phyloP scores from a whole-genome alignment of 2,797 vertebrate species.

The Amblyopsis hoosieri region DNA sequence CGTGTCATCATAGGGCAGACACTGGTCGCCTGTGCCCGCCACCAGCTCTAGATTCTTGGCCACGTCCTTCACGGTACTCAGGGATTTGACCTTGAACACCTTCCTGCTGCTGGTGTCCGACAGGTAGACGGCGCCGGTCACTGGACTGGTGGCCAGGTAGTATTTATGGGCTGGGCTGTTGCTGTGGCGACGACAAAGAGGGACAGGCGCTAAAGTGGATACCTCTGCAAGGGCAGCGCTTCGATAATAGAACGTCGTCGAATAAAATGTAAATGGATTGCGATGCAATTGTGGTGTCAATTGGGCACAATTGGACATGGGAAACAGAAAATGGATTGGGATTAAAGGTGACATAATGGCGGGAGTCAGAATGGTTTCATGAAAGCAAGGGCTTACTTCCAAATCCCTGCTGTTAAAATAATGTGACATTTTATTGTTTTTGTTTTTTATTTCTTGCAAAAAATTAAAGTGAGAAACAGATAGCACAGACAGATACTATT shows the following conservation, averaged over 20 bases:
- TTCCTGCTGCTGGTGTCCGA: conserved; percentile 96
- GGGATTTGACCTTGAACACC: conserved; percentile 93
- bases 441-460: too few relatives aligned
- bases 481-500: too few relatives aligned
- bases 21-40: conserved; percentile 96
- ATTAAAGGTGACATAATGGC: too few relatives aligned
- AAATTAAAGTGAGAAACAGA: too few relatives aligned
- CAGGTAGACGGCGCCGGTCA: conserved; percentile 88
- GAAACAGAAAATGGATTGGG: too few relatives aligned
- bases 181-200: conserved; percentile 67
- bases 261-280: conserved; percentile 70
- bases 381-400: too few relatives aligned
- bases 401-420: too few relatives aligned
- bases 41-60: conserved; percentile 94
- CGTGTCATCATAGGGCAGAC: conserved; percentile 94
- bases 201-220: conserved; percentile 14
- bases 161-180: conserved; percentile 97
- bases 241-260: conserved; percentile 59
- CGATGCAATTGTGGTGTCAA: conserved; percentile 63
- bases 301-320: too few relatives aligned
- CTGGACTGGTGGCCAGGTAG: conserved; percentile 93
- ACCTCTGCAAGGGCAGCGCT: conserved; percentile 47
- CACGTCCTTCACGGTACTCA: conserved; percentile 87
- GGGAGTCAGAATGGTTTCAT: too few relatives aligned
- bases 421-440: too few relatives aligned